phyloP scores from a whole-genome alignment of 2,797 vertebrate genomes.

The Microctenopoma stevenorrisi region DNA sequence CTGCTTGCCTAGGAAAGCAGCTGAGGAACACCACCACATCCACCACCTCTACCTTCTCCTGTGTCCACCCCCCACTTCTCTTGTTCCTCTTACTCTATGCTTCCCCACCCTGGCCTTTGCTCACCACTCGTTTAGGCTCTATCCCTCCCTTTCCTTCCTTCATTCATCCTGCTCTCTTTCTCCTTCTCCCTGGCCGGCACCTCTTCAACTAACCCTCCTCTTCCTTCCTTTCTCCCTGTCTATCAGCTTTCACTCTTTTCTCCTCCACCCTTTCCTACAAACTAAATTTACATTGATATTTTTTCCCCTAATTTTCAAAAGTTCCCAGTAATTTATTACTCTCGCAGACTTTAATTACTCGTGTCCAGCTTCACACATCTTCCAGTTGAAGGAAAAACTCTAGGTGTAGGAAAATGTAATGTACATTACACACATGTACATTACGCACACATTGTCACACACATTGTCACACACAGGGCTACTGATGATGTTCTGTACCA shows the following conservation, averaged over 20 bases:
- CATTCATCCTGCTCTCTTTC: conserved; percentile 36
- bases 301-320: conserved; percentile 17
- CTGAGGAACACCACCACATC: conserved; percentile 36
- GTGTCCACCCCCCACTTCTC: conserved; percentile 38
- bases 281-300: conserved; percentile 41
- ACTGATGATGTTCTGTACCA: too few relatives aligned
- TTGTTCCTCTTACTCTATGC: conserved; percentile 6
- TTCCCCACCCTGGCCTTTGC: not conserved
- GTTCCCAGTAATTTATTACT: conserved; percentile 23
- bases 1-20: conserved; percentile 52
- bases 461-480: too few relatives aligned
- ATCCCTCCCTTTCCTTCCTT: conserved; percentile 52
- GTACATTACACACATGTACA: too few relatives aligned
- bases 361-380: not conserved
- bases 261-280: conserved; percentile 72
- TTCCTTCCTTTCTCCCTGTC: conserved; percentile 74
- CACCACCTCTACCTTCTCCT: conserved; percentile 41
- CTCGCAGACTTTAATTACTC: conserved; percentile 20
- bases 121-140: conserved; percentile 21
- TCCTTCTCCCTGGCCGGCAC: conserved; percentile 39
- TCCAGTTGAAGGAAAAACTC: too few relatives aligned
- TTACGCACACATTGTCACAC: too few relatives aligned
- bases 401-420: too few relatives aligned
- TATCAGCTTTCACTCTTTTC: conserved; percentile 62
- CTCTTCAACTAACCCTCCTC: conserved; percentile 60